These are phyloP conservation scores for Antechinus stuartii DNA, from an alignment of 2,113 vertebrate genomes.

Conservation along the genomic window DNA sequence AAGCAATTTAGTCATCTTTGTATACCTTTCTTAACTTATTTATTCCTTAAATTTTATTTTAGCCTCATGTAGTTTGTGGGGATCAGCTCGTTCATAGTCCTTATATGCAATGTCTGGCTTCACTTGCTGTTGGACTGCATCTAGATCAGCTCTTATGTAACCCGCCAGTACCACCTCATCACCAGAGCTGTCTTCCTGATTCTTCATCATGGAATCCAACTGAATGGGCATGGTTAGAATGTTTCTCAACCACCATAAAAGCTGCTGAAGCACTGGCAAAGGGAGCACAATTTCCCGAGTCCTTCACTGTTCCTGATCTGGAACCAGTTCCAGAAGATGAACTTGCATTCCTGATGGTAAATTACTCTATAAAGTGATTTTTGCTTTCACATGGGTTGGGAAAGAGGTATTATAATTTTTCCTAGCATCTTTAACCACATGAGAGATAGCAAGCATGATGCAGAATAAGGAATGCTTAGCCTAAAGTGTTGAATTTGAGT, in stretches of 20 bases:
- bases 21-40: slow-evolving; percentile 10
- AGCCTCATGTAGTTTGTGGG: slow-evolving; percentile 97
- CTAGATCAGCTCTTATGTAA: slow-evolving; percentile 94
- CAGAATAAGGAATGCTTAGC: background rate
- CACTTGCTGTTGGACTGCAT: slow-evolving; percentile 94
- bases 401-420: background rate
- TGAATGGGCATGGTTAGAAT: slow-evolving; percentile 98
- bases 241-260: slow-evolving; percentile 97
- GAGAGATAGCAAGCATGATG: background rate
- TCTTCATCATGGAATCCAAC: slow-evolving; percentile 90
- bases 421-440: background rate
- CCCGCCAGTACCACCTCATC: slow-evolving; percentile 90
- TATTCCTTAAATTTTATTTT: slow-evolving; percentile 13
- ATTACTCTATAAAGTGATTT: background rate
- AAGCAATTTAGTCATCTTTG: slow-evolving; percentile 31
- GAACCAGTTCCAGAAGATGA: slow-evolving; percentile 96
- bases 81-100: slow-evolving; percentile 98
- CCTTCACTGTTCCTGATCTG: slow-evolving; percentile 94
- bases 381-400: background rate
- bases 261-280: slow-evolving; percentile 95
- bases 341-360: slow-evolving; percentile 93
- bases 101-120: slow-evolving; percentile 98
- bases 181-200: slow-evolving; percentile 88
- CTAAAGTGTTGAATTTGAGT: background rate
- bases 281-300: slow-evolving; percentile 92